Conservation (phyloP, 2,888 invertebrate genomes). For the Piscicola geometra region DNA sequence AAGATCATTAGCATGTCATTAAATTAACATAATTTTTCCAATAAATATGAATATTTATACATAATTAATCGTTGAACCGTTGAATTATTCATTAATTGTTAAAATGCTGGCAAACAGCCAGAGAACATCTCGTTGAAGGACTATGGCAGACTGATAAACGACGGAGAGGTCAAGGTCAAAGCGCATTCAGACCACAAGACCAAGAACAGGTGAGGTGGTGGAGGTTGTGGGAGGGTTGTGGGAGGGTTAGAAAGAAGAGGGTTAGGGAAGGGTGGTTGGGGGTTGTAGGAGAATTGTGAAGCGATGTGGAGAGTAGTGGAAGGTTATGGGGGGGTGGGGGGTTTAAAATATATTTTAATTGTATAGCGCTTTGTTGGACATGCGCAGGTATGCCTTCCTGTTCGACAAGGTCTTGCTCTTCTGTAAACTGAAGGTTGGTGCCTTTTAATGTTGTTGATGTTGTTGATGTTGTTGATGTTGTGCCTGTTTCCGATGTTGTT, state of each 20-base stretch:
- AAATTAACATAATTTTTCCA: no score
- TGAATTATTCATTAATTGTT: not conserved
- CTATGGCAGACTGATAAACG: conserved; percentile 83
- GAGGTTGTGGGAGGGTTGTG: not conserved
- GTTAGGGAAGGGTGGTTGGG: no score
- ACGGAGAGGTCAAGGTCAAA: conserved; percentile 82
- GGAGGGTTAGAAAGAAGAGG: no score
- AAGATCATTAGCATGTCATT: no score
- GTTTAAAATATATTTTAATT: not conserved
- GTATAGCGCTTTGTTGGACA: not conserved
- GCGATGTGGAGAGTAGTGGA: no score
- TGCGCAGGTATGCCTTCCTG: conserved; percentile 79
- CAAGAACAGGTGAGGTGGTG: conserved; percentile 60
- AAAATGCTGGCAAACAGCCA: conserved; percentile 58
- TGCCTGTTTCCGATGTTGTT: conserved; percentile 64
- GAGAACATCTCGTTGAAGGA: conserved; percentile 76
- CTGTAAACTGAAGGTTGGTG: conserved; percentile 73
- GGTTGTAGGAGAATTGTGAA: no score
- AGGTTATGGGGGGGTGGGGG: not conserved
- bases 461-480: conserved; percentile 23
- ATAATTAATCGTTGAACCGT: not conserved
- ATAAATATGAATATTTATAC: no score
- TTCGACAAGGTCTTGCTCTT: conserved; percentile 94
- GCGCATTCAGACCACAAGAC: conserved; percentile 69
- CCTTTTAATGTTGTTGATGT: not conserved